Base-by-base conservation (phyloP, 1,140 invertebrate species). In the Drosophila mayri region DNA sequence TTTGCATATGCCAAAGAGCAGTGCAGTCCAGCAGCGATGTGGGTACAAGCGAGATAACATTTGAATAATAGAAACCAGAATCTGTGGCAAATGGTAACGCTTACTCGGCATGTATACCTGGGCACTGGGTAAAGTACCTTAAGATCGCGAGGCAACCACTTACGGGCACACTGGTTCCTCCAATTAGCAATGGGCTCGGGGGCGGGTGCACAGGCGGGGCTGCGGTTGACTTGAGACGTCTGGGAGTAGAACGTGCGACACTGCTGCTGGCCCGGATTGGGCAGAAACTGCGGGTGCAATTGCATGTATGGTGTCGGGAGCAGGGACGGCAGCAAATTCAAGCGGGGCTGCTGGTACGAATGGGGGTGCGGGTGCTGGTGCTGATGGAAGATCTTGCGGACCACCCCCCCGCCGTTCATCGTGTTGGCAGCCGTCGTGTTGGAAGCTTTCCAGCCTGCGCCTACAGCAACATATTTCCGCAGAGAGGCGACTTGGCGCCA, bases 151-250 rank as follows among this genome's bases (percentile, higher is more conserved):
- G 40, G n/a, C 28, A 47, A 38, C 28, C 68, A 79, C 76, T 79
- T 60, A 78, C 72, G 40, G 38, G 59, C 46, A 77, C 72, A 70
- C 79, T 61, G 66, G 63, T 72, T 86, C 65, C 83, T 82, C 80
- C 76, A 73, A 54, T 49, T 76, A 25, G 10, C 43, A 0, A 41
- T 16, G 44, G 61, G 65, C 28, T 9, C 14, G 30, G 38, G 12
- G 3, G 47, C 20, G 28, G 44, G n/a, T 14, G 43, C 20, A 11
- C 4, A 16, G 25, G 4, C 25, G 10, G 18, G 9, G 20, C 46
- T 22, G 37, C 22, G 52, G 44, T 67, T 54, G 41, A 67, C 25
- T 22, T 73, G 66, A 6, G 47, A 9, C 35, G 50, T 7, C 71
- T 79, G 38, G 47, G 30, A 37, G 38, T 66, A 70, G 40, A 67